A percentile compares a stretch with the other conserved stretches of the same genome.
These are phyloP conservation scores for Passerculus sandwichensis DNA, from an alignment of 2,797 vertebrate species.

Conservation along the genomic window DNA sequence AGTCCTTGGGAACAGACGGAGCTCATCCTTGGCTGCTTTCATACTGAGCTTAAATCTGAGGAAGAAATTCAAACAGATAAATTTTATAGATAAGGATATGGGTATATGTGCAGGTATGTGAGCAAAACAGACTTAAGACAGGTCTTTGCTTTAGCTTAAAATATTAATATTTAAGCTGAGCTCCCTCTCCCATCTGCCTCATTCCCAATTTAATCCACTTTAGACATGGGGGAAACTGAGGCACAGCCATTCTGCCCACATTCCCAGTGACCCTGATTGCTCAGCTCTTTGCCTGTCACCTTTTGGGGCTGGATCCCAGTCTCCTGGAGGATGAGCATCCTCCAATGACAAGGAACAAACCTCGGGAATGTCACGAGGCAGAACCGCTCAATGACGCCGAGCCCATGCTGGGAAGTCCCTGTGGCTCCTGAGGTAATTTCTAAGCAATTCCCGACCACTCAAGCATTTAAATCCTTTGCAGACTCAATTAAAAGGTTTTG, in stretches of 20 bases:
- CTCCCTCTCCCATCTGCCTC: neutral
- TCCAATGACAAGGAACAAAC: rapidly evolving
- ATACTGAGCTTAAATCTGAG: neutral
- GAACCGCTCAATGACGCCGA: neutral
- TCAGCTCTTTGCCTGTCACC: neutral
- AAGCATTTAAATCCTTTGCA: constrained; percentile 45
- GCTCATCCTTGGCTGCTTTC: constrained; percentile 14
- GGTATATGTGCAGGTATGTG: neutral
- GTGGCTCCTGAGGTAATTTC: constrained; percentile 49
- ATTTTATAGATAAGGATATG: neutral
- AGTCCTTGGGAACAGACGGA: neutral
- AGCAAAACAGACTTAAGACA: neutral
- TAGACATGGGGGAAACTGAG: constrained; percentile 12
- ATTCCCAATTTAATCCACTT: neutral
- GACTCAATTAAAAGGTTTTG: constrained; percentile 41
- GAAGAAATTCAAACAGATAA: neutral
- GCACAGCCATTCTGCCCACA: rapidly evolving
- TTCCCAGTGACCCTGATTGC: neutral
- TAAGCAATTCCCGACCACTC: neutral
- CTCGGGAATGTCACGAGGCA: neutral
- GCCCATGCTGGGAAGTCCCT: neutral
- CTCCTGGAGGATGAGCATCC: neutral
- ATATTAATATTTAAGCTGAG: neutral
- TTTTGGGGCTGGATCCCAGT: neutral
- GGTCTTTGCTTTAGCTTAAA: neutral